These are phyloP conservation scores for Diogma glabrata DNA, from an alignment of 2,888 invertebrate species.

Conservation along the genomic window DNA sequence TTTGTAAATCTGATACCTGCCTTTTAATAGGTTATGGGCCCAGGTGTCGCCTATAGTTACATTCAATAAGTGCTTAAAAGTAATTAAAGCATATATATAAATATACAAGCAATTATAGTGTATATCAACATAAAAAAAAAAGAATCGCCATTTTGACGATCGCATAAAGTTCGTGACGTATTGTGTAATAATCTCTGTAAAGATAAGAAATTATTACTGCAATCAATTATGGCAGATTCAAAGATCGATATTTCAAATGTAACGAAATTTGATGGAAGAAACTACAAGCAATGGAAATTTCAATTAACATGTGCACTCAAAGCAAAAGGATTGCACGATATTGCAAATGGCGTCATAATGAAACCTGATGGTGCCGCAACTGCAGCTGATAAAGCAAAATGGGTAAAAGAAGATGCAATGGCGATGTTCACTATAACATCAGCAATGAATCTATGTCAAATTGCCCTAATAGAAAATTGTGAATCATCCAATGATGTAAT, in stretches of 20 bases:
- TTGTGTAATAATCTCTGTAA: too few relatives aligned
- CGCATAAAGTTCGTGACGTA: too few relatives aligned
- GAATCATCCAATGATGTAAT: neutral
- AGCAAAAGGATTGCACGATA: neutral
- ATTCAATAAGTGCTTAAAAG: too few relatives aligned
- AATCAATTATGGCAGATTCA: too few relatives aligned
- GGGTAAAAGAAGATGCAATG: neutral
- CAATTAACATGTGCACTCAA: neutral
- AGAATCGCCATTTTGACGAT: too few relatives aligned
- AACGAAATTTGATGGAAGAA: neutral
- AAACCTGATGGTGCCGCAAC: neutral
- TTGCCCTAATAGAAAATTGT: neutral
- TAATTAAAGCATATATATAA: too few relatives aligned
- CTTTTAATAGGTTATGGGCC: too few relatives aligned
- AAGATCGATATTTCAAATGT: neutral
- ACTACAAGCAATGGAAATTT: neutral
- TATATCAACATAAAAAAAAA: too few relatives aligned
- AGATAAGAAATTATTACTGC: too few relatives aligned
- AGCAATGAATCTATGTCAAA: neutral
- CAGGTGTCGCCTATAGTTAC: too few relatives aligned
- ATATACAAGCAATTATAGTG: too few relatives aligned
- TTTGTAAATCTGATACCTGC: too few relatives aligned
- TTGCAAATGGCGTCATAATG: neutral
- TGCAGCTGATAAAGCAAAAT: neutral
- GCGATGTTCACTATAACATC: constrained; percentile 1